Conservation (phyloP, 2,113 vertebrate genomes). For the Microcebus lehilahytsara region DNA sequence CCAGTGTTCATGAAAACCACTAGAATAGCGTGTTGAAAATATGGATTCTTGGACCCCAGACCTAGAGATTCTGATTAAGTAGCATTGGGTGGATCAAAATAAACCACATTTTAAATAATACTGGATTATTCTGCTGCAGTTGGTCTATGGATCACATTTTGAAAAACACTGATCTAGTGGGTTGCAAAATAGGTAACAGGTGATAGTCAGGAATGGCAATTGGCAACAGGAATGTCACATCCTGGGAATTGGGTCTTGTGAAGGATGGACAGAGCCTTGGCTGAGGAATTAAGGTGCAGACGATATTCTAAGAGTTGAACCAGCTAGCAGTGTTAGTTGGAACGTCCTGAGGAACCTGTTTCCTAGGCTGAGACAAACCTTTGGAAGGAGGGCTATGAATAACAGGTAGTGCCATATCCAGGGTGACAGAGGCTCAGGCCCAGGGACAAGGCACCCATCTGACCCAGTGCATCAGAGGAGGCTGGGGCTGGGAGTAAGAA, state of each 20-base stretch:
- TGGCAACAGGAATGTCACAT: background rate
- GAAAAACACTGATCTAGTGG: background rate
- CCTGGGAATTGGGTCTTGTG: background rate
- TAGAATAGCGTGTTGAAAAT: background rate
- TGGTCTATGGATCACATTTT: background rate
- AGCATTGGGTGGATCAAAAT: background rate
- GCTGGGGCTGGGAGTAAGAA: background rate
- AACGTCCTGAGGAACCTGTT: slow-evolving; percentile 33
- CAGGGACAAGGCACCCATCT: background rate
- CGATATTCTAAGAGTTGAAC: background rate
- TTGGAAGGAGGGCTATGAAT: background rate
- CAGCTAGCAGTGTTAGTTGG: background rate
- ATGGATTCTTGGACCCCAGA: background rate
- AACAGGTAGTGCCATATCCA: background rate
- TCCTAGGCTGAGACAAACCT: background rate
- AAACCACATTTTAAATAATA: background rate
- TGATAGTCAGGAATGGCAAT: background rate
- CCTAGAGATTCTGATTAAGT: background rate
- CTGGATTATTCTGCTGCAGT: background rate
- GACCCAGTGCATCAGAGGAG: background rate
- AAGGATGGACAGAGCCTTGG: background rate
- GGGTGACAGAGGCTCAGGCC: background rate
- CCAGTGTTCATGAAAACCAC: background rate
- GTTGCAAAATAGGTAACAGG: background rate
- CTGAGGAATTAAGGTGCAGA: background rate